Percentiles rank a stretch among this genome's conserved stretches.
phyloP scores from a whole-genome alignment of 2,797 vertebrate species.

The Glyptemys insculpta region DNA sequence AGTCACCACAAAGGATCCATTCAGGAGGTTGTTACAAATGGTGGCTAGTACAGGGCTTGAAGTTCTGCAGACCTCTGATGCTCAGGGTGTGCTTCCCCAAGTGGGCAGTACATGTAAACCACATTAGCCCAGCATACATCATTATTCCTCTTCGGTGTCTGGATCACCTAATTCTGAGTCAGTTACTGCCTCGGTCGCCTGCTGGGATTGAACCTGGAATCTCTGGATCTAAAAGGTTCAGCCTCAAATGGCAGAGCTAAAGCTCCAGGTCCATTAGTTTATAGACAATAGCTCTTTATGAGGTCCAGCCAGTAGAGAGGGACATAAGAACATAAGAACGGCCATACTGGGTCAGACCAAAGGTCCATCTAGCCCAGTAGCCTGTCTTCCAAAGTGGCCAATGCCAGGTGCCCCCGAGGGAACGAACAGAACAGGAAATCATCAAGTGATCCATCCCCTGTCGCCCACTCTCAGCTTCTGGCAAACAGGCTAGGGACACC shows the following conservation, averaged over 20 bases:
- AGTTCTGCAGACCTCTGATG: not conserved
- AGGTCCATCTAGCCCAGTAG: too few relatives aligned
- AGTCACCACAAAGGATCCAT: fast-evolving
- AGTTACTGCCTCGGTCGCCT: not conserved
- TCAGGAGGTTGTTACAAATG: not conserved
- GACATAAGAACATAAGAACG: too few relatives aligned
- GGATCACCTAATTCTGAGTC: not conserved
- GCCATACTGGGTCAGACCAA: too few relatives aligned
- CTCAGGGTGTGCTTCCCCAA: not conserved
- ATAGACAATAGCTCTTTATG: not conserved
- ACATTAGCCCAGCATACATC: not conserved
- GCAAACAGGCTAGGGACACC: not conserved
- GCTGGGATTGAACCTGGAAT: not conserved
- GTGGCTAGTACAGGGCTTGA: not conserved
- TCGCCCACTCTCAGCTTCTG: fast-evolving
- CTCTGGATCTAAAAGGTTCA: not conserved
- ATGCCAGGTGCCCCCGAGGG: too few relatives aligned
- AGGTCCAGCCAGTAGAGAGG: not conserved
- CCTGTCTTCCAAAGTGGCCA: too few relatives aligned
- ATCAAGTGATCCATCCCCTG: too few relatives aligned
- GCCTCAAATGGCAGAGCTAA: not conserved
- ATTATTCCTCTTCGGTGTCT: not conserved
- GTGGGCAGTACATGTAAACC: not conserved
- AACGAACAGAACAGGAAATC: too few relatives aligned
- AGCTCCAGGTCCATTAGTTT: not conserved